Evolutionary conservation across 2,888 invertebrate genomes (phyloP), one percentile per base, ranked within the genome.

Genomic region (Dynastes maya): DNA sequence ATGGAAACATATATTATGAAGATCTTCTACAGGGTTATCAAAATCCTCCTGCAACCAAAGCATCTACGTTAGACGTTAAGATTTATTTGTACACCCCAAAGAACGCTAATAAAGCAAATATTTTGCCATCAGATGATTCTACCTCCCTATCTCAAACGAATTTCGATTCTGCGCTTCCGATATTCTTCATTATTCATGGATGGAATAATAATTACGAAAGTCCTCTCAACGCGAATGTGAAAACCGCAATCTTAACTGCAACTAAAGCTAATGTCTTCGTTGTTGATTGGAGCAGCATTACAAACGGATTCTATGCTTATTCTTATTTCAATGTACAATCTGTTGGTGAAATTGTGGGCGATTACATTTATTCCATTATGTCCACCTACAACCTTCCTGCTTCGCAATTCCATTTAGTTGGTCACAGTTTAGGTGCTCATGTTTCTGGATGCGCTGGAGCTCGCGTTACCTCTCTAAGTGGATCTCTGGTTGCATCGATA

Each of bases 371-470:
- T 22, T 37, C 40, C n/a, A 75, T 87, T 58, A 81, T 83, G 55
- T 37, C 68, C 0, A 75, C 76, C 29, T 85, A 82, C 78, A 40
- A 79, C 2, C 58, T 87, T 11, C 22, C 80, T 45, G 77, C 83
- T 11, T 78, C 80, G 16, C 76, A 77, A 27, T 81, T 86, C 45
- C 78, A 70, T 16, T 29, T 87, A 4, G 81, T 85, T 45, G 80
- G 80, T 13, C 80, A 80, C 45, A 80, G 80, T 68, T 55, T 80
- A n/a, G 80, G 80, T 13, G 80, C 71, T 22, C 80, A 80, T 32
- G 40, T 80, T 11, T 53, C 71, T 45, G 78, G 76, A 40, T 72
- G 77, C 37, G 64, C 77, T 94, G 95, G 89, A 86, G 84, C 0
- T 82, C 78, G 87, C 80, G 93, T 94, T 80, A 77, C 87, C 27